A percentile compares a stretch with the other conserved stretches of the same genome.
Evolutionary conservation across 1,140 invertebrate genomes (phyloP).

Genomic region (Manduca sexta): DNA sequence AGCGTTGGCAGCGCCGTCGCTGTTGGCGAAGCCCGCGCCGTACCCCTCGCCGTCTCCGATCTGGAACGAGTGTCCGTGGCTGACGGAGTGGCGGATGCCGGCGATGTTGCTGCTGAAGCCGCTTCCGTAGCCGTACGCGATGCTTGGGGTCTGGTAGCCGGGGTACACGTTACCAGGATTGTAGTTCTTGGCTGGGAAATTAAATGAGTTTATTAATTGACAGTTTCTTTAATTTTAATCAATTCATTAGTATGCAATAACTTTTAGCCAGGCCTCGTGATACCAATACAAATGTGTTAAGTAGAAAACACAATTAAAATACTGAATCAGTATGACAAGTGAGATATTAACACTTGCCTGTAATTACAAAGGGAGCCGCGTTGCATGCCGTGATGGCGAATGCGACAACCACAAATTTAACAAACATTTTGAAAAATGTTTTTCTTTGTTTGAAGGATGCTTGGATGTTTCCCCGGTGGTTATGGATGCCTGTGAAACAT

Average conservation of each 20-base stretch:
- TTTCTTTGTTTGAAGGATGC: slow-evolving; percentile 18
- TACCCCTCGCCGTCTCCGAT: slow-evolving; percentile 47
- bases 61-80: slow-evolving; percentile 46
- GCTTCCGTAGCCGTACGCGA: slow-evolving; percentile 55
- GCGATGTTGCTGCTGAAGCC: slow-evolving; percentile 60
- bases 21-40: slow-evolving; percentile 29
- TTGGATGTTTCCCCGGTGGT: slow-evolving; percentile 39
- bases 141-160: slow-evolving; percentile 23
- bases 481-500: slow-evolving; percentile 50
- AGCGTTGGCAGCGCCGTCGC: slow-evolving; percentile 23
- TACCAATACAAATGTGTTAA: too few relatives aligned
- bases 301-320: too few relatives aligned
- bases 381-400: slow-evolving; percentile 30
- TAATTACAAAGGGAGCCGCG: slow-evolving; percentile 36
- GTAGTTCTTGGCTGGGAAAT: slow-evolving; percentile 3
- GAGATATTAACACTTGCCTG: slow-evolving; percentile 27
- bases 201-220: too few relatives aligned
- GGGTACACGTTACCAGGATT: slow-evolving; percentile 1
- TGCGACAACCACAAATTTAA: slow-evolving; percentile 33
- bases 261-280: too few relatives aligned
- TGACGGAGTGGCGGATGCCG: slow-evolving; percentile 48
- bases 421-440: slow-evolving; percentile 29
- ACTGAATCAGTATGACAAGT: too few relatives aligned
- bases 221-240: too few relatives aligned
- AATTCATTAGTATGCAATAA: too few relatives aligned